A percentile compares a stretch with the other conserved stretches of the same genome.
phyloP scores from a whole-genome alignment of 2,113 vertebrate species.

The Zingel zingel region DNA sequence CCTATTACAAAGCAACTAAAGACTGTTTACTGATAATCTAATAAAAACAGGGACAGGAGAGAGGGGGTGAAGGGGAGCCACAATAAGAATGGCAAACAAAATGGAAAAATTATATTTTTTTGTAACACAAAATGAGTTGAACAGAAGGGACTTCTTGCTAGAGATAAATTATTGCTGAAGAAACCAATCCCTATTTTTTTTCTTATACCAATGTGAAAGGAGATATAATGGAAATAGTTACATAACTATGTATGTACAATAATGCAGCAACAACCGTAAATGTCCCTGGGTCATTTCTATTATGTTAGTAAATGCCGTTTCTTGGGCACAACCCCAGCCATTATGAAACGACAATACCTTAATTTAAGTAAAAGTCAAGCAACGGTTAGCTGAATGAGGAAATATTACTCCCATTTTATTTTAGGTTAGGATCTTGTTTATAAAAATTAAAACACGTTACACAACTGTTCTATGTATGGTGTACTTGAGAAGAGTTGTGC shows the following conservation, averaged over 20 bases:
- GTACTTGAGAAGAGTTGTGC: too few species aligned
- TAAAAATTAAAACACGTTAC: neutral
- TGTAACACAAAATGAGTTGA: neutral
- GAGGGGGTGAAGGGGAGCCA: neutral
- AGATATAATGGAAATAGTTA: neutral
- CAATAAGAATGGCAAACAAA: conserved; percentile 63
- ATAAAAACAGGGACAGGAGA: conserved; percentile 39
- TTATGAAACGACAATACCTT: neutral
- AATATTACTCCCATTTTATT: neutral
- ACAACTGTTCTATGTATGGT: neutral
- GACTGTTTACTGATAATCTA: conserved; percentile 70
- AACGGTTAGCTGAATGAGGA: neutral
- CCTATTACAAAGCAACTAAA: conserved; percentile 61
- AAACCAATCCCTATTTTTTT: neutral
- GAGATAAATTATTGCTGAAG: conserved; percentile 1
- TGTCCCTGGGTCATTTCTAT: neutral
- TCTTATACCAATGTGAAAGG: neutral
- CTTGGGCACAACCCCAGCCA: neutral
- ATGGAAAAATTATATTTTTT: conserved; percentile 24
- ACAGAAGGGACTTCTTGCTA: conserved; percentile 5
- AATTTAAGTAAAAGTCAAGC: neutral
- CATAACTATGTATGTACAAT: neutral
- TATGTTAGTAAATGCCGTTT: neutral
- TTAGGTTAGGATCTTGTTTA: neutral
- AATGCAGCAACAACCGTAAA: neutral